Evolutionary conservation across 2,113 vertebrate genomes (phyloP), one percentile per base, ranked within the genome.

Genomic region (Corythoichthys haematopterus): DNA sequence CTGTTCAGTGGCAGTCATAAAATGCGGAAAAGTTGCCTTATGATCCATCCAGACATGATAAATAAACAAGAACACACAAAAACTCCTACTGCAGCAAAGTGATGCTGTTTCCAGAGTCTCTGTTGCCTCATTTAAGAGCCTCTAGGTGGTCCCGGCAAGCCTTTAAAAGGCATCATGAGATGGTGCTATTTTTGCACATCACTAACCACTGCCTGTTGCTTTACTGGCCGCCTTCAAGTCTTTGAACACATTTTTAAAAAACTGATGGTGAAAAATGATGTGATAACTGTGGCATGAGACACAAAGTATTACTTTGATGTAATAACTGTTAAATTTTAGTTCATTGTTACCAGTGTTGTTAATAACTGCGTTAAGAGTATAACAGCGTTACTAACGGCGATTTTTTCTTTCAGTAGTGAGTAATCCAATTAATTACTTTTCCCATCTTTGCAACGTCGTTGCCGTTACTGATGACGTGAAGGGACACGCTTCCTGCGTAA

Each of bases 31-130:
- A 37, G 57, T 61, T 66, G 72, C 64, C 57, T 65, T 62, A 79
- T 74, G 61, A 70, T 65, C 82, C 77, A 78, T 70, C 78, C 57
- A 52, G 61, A n/a, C 3, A 12, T 69, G 66, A 58, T 55, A 35
- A 65, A 65, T 66, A 46, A 58, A 53, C 20, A 65, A 63, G 70
- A 63, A 68, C 46, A 55, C 2, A 3, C 4, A 0, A 40, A 72
- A 53, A 56, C 51, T 1, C 5, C 38, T n/a, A 20, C 72, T 50
- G n/a, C 52, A 67, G 63, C 43, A 35, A 43, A 7, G 12, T 60
- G 9, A 71, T 38, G 51, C 28, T 28, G 16, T 48, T 64, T 58
- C 50, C 52, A 20, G 12, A 16, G 36, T 52, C n/a, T 71, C 28
- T 46, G 20, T 66, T 47, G 57, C 60, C 47, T 78, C 36, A 66